phyloP scores from a whole-genome alignment of 2,797 vertebrate species.

The Darevskia nairensis region DNA sequence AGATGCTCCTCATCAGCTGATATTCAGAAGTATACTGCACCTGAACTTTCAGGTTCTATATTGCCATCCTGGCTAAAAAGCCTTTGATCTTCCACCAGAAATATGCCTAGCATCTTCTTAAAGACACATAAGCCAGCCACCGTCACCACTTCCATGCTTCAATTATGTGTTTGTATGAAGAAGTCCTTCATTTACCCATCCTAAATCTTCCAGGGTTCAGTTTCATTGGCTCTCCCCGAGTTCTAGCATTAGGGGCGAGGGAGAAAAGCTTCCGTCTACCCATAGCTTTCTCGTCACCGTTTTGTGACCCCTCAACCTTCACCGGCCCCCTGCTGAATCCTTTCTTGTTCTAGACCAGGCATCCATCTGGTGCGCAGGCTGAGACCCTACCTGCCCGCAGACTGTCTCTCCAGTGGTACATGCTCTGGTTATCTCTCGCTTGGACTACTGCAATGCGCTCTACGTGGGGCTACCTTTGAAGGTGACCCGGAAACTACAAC shows the following conservation, averaged over 20 bases:
- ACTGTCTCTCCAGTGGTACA: no score
- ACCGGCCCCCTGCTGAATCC: no score
- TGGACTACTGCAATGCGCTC: no score
- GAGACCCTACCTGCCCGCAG: no score
- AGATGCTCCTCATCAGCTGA: neutral
- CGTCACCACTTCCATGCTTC: neutral
- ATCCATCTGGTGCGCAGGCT: no score
- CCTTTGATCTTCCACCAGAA: neutral
- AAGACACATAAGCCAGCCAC: no score
- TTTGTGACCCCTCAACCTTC: neutral
- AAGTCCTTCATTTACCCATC: neutral
- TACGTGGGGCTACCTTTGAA: no score
- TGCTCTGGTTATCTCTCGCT: no score
- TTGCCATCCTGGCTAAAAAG: neutral
- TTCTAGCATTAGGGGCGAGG: neutral
- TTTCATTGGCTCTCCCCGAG: neutral
- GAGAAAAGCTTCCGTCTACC: neutral
- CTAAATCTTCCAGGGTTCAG: neutral
- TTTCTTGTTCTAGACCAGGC: neutral
- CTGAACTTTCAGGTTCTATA: neutral
- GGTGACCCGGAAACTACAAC: no score
- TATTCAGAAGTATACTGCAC: neutral
- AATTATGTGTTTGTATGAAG: neutral
- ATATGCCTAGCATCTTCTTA: neutral
- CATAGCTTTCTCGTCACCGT: neutral